Base-by-base conservation (phyloP, 2,888 invertebrate species). In the Erebia epiphron region DNA sequence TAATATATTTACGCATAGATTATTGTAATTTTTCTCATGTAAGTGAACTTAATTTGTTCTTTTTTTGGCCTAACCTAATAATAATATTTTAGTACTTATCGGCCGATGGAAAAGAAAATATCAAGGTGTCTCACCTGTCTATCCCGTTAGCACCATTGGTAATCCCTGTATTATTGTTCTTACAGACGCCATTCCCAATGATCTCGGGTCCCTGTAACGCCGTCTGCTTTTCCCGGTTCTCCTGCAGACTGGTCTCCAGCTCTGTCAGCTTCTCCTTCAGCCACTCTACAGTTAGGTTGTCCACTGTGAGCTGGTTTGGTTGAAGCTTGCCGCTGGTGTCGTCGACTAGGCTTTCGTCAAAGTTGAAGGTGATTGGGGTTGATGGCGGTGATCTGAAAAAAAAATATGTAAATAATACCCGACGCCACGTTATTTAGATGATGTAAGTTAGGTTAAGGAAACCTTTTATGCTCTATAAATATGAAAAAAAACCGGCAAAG, bases 221-320 rank as follows among this genome's bases (percentile, higher is more conserved):
- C 0, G 94, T 86, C 79, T 95, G 95, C 79, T 95, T 96, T 82
- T 96, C 96, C 83, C 97, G 96, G 74, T 95, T 96, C 70, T 97
- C 96, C 83, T 96, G 97, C 56, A 98, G 92, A n/a, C 95, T 94
- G n/a, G 93, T 86, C 86, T 98, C 98, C 74, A 98, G 86, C 78
- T 98, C 98, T 16, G 94, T 94, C 68, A 97, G 90, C 82, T 97
- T 97, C 76, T 96, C 96, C 79, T 97, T 95, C 70, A 99, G 89
- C 96, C 97, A 97, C 82, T 98, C 98, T 54, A 98, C 96, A 0
- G 98, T 99, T 46, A 98, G 94, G 87, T 98, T 98, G 87, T 99
- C 98, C 0, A 98, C 97, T 0, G 98, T 97, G 76, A 99, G 86
- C 83, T 97, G 96, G 90, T 97, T 97, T n/a, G 97, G 96, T 80